Percentiles rank a stretch among this genome's conserved stretches.
phyloP scores from a whole-genome alignment of 1,140 invertebrate species.

The Drosophila malerkotliana region DNA sequence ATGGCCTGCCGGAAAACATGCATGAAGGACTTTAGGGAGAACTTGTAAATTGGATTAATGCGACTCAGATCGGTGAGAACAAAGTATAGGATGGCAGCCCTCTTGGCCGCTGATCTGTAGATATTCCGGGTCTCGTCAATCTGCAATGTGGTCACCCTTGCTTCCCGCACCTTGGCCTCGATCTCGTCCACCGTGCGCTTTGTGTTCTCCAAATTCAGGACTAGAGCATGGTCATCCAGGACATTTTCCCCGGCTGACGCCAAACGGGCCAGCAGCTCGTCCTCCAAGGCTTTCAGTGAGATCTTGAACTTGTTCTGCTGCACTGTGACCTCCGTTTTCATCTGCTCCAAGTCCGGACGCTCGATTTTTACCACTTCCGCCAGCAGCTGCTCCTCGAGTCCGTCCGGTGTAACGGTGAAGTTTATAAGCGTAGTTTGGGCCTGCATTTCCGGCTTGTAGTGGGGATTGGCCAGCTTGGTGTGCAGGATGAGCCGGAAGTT shows the following conservation, averaged over 20 bases:
- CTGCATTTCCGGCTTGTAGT: conserved; percentile 98
- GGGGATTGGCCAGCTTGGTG: conserved; percentile 97
- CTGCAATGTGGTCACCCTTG: conserved; percentile 92
- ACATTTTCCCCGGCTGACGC: conserved; percentile 96
- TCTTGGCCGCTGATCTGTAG: conserved; percentile 93
- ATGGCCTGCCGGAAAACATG: conserved; percentile 96
- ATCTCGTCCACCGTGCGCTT: conserved; percentile 97
- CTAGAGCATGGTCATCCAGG: conserved; percentile 94
- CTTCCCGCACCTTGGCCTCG: conserved; percentile 93
- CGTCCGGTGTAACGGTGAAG: conserved; percentile 97
- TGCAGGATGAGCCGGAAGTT: conserved; percentile 95
- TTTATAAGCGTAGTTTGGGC: conserved; percentile 98
- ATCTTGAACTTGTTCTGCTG: conserved; percentile 98
- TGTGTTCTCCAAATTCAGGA: conserved; percentile 96
- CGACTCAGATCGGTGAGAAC: conserved; percentile 96
- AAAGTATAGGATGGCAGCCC: conserved; percentile 96
- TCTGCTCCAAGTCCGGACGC: conserved; percentile 94
- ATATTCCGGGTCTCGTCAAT: conserved; percentile 96
- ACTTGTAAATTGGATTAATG: conserved; percentile 98
- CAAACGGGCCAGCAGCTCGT: conserved; percentile 93
- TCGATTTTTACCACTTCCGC: conserved; percentile 97
- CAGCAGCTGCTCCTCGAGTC: conserved; percentile 96
- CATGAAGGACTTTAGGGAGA: conserved; percentile 97
- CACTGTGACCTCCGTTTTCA: conserved; percentile 91
- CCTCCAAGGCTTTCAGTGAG: conserved; percentile 94